Base-by-base conservation (phyloP, 2,797 vertebrate species). In the Clarias platycephalus region DNA sequence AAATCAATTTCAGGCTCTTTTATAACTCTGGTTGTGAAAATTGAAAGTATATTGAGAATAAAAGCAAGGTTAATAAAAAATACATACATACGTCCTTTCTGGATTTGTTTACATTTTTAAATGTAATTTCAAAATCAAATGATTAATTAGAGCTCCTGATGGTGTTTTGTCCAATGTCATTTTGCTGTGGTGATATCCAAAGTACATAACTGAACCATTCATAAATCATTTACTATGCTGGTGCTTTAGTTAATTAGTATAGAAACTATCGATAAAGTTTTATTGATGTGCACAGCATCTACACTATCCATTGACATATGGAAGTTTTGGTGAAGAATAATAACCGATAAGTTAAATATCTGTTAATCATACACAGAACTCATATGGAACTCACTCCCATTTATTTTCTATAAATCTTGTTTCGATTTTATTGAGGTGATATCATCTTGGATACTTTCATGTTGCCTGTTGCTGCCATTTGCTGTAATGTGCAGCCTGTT, bases 381-480 rank as follows among this genome's bases (percentile, higher is more conserved):
- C 44, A 12, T 12, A 49, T 76, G 24, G 26, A 55, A 28, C 64
- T 74, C 31, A 34, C 70, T 58, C 53, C 26, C 28, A 12, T 22
- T 24, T n/a, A 22, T 16, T 81, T 55, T 60, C 10, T 76, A 80
- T 86, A 82, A 80, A 82, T 84, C 80, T 37, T 57, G 37, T 20
- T 63, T 28, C 15, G 63, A 55, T 49, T 86, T 80, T 66, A 88
- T 84, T 53, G 74, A 49, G 85, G 83, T 83, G 74, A 86, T 83
- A 70, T 86, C 63, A 83, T 88, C 80, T 75, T 53, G 75, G 76
- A 40, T 7, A 37, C 37, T 37, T 49, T 53, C 79, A 82, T 72
- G 68, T 60, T 66, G 62, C 22, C 22, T 66, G 64, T 66, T 84
- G 60, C 70, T 64, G 79, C 80, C 80, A 83, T 86, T 84, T 81